phyloP scores from a whole-genome alignment of 2,113 vertebrate genomes.

The Thalassoma bifasciatum region DNA sequence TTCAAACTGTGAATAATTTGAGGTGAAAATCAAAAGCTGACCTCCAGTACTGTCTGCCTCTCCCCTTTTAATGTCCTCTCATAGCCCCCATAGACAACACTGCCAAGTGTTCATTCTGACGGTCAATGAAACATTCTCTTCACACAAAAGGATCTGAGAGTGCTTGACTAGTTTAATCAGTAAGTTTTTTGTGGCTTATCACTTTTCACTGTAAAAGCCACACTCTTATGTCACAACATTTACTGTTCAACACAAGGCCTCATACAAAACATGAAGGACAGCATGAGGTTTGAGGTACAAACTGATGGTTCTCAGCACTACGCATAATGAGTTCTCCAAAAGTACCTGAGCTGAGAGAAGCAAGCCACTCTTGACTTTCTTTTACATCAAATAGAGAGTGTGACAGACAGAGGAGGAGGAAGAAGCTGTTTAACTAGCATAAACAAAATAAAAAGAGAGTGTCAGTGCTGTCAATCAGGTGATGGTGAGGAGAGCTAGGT shows the following conservation, averaged over 20 bases:
- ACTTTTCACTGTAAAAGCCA: background rate
- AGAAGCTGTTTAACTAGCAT: slow-evolving; percentile 20
- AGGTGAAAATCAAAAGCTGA: slow-evolving; percentile 24
- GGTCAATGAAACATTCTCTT: background rate
- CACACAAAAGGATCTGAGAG: background rate
- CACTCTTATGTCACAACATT: background rate
- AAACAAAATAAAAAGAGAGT: slow-evolving; percentile 20
- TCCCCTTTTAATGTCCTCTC: background rate
- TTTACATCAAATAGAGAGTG: slow-evolving; percentile 6
- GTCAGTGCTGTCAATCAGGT: slow-evolving; percentile 37
- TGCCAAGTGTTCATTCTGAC: background rate
- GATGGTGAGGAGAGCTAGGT: slow-evolving; percentile 1
- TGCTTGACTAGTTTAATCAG: background rate
- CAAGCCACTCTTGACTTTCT: slow-evolving; percentile 6
- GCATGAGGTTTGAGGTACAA: background rate
- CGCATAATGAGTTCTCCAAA: slow-evolving; percentile 12
- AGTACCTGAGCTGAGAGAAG: slow-evolving; percentile 1
- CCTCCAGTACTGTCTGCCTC: slow-evolving; percentile 16
- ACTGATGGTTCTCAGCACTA: slow-evolving; percentile 14
- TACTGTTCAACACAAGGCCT: background rate
- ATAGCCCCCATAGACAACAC: background rate
- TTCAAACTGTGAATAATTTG: slow-evolving; percentile 30
- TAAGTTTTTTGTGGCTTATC: background rate
- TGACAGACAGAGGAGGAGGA: slow-evolving; percentile 7
- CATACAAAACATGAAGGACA: background rate